Evolutionary conservation across 37 sponge, comb jelly and placozoan species (phyloP), one percentile per base, ranked within the genome.

Genomic region (Tethya wilhelma): DNA sequence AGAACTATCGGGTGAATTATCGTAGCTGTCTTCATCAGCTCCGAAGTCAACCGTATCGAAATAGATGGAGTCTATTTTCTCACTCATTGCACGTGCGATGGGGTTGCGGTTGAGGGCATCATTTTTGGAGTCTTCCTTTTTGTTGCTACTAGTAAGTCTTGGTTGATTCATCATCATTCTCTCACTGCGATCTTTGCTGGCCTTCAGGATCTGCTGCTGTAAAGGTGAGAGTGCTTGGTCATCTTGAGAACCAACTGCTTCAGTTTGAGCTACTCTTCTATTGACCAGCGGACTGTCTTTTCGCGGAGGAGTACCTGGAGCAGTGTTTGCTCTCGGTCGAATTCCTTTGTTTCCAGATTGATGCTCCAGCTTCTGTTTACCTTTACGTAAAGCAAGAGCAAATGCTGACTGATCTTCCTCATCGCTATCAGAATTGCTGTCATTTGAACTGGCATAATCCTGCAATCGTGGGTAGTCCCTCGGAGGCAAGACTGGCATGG

Each of bases 351-450:
- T 30, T 23, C 4, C 6, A 8, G 71, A 70, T 5, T 6, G 7
- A 5, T 53, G 45, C 19, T 5, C 0, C 29, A 79, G 31, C 26
- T 66, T 67, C 23, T 49, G 57, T 40, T 64, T 66, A 20, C 68
- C 59, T 2, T 69, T 37, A 37, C 59, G 37, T 2, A 85, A 71
- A 64, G 73, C 70, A 38, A 20, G 45, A 2, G 78, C 78, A 77
- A 85, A 69, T 12, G 36, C 57, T 26, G 78, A 77, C 17, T 77
- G 67, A 1, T 58, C 71, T 69, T 85, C 85, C n/a, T 85, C 78
- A 5, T 70, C 78, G 26, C 74, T 56, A n/a, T n/a, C n/a, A n/a
- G n/a, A n/a, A n/a, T n/a, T n/a, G n/a, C 9, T 49, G 53, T 49
- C 53, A 9, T 49, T 49, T 14, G 14, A 49, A 14, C 14, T 49